Evolutionary conservation across 2,888 invertebrate genomes (phyloP).

Genomic region (Apoda limacodes): DNA sequence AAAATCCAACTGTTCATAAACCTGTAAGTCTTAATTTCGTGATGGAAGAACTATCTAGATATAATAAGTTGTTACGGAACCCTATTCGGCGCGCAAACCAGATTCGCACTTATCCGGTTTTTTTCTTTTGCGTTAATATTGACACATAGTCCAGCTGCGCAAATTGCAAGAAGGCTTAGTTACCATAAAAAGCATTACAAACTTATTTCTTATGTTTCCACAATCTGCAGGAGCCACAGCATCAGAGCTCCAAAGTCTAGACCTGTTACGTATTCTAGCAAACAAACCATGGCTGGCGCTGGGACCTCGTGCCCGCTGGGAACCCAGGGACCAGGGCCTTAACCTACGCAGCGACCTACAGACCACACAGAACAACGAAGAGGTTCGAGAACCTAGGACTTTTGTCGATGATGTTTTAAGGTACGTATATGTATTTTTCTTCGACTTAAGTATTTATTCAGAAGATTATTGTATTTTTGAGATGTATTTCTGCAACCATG

Average conservation of each 20-base stretch:
- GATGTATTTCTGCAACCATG: no score
- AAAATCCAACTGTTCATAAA: no score
- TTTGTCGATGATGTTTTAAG: slow-evolving; percentile 34
- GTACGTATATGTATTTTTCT: slow-evolving; percentile 24
- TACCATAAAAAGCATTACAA: no score
- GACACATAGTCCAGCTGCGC: no score
- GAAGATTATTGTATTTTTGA: no score
- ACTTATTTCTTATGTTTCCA: slow-evolving; percentile 5
- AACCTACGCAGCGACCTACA: background rate
- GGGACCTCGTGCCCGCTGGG: slow-evolving; percentile 31
- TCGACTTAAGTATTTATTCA: background rate
- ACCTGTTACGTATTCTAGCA: slow-evolving; percentile 38
- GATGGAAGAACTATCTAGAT: no score
- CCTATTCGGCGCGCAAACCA: no score
- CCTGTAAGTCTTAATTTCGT: no score
- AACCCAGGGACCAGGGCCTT: slow-evolving; percentile 25
- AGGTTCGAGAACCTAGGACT: slow-evolving; percentile 20
- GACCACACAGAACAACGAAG: slow-evolving; percentile 7
- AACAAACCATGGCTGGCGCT: slow-evolving; percentile 31
- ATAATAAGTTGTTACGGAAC: no score
- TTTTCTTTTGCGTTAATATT: no score
- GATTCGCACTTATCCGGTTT: no score
- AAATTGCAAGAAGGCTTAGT: no score
- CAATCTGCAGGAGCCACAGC: slow-evolving; percentile 28
- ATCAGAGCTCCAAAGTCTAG: slow-evolving; percentile 33